Evolutionary conservation across 2,797 vertebrate genomes (phyloP).

Genomic region (Poeciliopsis gracilis): DNA sequence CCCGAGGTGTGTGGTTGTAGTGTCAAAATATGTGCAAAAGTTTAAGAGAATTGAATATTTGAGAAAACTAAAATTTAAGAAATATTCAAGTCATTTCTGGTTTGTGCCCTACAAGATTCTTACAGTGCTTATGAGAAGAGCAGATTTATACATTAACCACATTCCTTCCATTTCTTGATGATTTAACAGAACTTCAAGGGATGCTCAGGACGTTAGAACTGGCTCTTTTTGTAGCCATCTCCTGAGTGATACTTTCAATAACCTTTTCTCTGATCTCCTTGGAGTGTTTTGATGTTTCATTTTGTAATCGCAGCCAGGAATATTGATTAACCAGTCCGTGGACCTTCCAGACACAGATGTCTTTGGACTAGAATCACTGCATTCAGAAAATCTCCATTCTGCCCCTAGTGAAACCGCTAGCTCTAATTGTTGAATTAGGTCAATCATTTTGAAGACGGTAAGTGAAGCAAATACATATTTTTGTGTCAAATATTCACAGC

Average conservation of each 20-base stretch:
- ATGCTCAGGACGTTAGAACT: neutral
- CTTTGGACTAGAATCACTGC: neutral
- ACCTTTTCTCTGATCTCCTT: neutral
- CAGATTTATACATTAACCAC: neutral
- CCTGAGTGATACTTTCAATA: neutral
- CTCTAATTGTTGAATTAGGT: neutral
- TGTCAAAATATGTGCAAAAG: neutral
- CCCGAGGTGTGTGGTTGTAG: neutral
- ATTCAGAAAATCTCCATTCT: neutral
- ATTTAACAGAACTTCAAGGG: neutral
- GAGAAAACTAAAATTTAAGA: constrained; percentile 23
- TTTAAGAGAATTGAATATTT: neutral
- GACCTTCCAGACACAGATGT: neutral
- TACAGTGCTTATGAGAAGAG: neutral
- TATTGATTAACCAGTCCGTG: neutral
- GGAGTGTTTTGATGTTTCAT: neutral
- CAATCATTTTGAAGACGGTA: neutral
- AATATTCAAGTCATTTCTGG: constrained; percentile 24
- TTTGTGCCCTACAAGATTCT: constrained; percentile 1
- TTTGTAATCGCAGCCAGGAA: neutral
- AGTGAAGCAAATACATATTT: neutral
- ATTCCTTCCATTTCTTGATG: neutral
- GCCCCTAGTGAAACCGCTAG: neutral
- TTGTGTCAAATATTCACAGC: neutral
- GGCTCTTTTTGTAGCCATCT: neutral